Percentiles rank a stretch among this genome's conserved stretches.
Evolutionary conservation across 2,888 invertebrate species (phyloP).

Genomic region (Orthosia gracilis): DNA sequence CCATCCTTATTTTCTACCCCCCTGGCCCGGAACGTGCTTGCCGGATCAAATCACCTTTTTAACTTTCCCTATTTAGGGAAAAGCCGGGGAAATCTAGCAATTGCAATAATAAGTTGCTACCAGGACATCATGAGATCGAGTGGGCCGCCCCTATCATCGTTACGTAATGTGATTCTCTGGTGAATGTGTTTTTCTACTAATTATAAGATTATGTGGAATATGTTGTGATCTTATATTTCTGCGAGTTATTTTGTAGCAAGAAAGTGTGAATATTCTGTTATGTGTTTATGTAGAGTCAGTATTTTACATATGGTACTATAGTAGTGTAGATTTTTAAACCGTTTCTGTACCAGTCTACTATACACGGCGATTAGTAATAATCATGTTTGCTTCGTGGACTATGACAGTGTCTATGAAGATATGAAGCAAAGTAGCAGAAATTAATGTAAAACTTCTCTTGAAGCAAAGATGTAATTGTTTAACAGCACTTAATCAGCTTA

Average conservation of each 20-base stretch:
- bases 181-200: slow-evolving; percentile 69
- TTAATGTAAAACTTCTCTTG: background rate
- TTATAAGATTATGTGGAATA: slow-evolving; percentile 71
- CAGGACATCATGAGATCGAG: slow-evolving; percentile 83
- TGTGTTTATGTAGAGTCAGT: background rate
- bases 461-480: slow-evolving; percentile 5
- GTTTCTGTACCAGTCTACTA: too few relatives aligned
- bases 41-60: slow-evolving; percentile 89
- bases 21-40: slow-evolving; percentile 83
- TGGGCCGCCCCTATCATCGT: slow-evolving; percentile 78
- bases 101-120: slow-evolving; percentile 86
- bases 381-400: background rate
- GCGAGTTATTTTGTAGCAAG: background rate
- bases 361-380: background rate
- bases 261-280: background rate
- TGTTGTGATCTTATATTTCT: slow-evolving; percentile 4
- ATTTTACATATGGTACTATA: background rate
- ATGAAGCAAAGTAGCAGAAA: background rate
- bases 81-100: slow-evolving; percentile 86
- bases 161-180: slow-evolving; percentile 74
- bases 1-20: slow-evolving; percentile 60
- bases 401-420: background rate
- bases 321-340: background rate
- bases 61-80: slow-evolving; percentile 91
- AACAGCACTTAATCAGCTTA: slow-evolving; percentile 35